Percentiles rank a stretch among this genome's conserved stretches.
Evolutionary conservation across 2,797 vertebrate species (phyloP).

Genomic region (Lycodopsis pacificus): DNA sequence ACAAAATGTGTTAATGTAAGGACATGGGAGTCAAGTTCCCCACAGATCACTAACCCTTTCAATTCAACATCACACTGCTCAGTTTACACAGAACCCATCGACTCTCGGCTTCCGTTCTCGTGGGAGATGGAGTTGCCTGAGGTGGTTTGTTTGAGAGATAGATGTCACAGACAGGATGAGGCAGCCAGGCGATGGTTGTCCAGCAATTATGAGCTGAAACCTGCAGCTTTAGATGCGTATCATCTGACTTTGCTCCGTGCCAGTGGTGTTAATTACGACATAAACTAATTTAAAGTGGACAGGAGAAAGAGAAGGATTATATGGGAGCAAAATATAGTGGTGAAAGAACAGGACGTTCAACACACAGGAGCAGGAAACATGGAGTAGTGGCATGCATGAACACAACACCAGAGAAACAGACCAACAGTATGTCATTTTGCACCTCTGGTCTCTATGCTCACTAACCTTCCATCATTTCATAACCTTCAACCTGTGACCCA

Average conservation of each 20-base stretch:
- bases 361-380: background rate
- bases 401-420: background rate
- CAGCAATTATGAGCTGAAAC: slow-evolving; percentile 33
- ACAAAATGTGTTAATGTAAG: slow-evolving; percentile 56
- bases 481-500: slow-evolving; percentile 24
- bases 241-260: background rate
- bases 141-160: slow-evolving; percentile 25
- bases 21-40: slow-evolving; percentile 66
- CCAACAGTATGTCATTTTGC: background rate
- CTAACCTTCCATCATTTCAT: background rate
- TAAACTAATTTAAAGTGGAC: slow-evolving; percentile 2
- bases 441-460: background rate
- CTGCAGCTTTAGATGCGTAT: slow-evolving; percentile 21
- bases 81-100: slow-evolving; percentile 58
- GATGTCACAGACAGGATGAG: background rate
- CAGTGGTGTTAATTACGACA: background rate
- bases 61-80: slow-evolving; percentile 71
- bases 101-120: slow-evolving; percentile 40
- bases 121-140: slow-evolving; percentile 24
- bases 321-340: background rate
- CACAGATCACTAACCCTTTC: slow-evolving; percentile 73
- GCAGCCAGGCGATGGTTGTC: slow-evolving; percentile 13
- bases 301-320: background rate
- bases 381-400: background rate
- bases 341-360: background rate